A percentile compares a stretch with the other conserved stretches of the same genome.
phyloP scores from a whole-genome alignment of 1,140 invertebrate genomes.

The Centruroides sculpturatus region DNA sequence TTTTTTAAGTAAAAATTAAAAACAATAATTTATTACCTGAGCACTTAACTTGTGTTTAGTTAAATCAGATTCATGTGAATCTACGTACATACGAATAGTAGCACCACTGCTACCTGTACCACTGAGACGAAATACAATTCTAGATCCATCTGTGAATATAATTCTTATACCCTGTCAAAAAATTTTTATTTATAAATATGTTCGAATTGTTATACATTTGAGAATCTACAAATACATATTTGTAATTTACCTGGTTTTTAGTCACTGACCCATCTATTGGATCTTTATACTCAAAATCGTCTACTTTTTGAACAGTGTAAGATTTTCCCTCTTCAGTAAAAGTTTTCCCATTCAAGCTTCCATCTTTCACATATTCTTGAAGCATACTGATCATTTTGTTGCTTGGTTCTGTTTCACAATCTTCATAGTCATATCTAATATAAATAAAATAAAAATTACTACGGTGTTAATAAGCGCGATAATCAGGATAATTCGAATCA shows the following conservation, averaged over 20 bases:
- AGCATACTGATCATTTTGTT: slow-evolving; percentile 72
- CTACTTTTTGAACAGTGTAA: slow-evolving; percentile 57
- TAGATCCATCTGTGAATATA: slow-evolving; percentile 81
- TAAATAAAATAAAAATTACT: not conserved
- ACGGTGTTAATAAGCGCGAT: no score
- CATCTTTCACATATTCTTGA: slow-evolving; percentile 46
- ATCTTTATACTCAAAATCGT: slow-evolving; percentile 90
- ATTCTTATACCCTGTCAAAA: slow-evolving; percentile 70
- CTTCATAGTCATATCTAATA: slow-evolving; percentile 88
- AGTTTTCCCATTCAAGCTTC: slow-evolving; percentile 48
- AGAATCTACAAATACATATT: not conserved
- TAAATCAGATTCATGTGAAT: slow-evolving; percentile 59
- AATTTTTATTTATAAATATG: not conserved
- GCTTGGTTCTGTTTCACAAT: slow-evolving; percentile 69
- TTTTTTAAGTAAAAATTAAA: not conserved
- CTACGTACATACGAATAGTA: slow-evolving; percentile 88
- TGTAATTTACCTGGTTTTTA: slow-evolving; percentile 55
- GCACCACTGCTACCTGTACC: slow-evolving; percentile 96
- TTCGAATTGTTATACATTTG: no score
- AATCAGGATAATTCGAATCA: no score
- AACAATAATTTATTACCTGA: slow-evolving; percentile 37
- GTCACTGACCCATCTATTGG: slow-evolving; percentile 82
- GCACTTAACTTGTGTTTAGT: slow-evolving; percentile 50
- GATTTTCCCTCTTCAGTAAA: slow-evolving; percentile 23
- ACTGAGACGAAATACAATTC: slow-evolving; percentile 83